Base-by-base conservation (phyloP, 2,797 vertebrate species). In the Enteromius argenteus region DNA sequence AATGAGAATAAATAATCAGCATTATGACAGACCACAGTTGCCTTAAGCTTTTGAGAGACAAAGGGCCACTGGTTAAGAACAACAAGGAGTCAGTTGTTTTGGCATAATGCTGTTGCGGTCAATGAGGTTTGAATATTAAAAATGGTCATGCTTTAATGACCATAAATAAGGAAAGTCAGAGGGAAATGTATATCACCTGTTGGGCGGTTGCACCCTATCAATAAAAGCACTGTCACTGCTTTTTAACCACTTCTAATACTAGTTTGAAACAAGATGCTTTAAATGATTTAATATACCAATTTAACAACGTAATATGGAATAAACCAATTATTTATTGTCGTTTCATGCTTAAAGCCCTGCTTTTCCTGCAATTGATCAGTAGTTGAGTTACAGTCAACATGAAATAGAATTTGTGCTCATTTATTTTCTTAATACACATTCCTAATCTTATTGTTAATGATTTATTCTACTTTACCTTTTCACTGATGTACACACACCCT, bases 51-150 rank as follows among this genome's bases (percentile, higher is more conserved):
- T 27, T 42, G 53, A 76, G n/a, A 60, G 53, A 76, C 37, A 76
- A 76, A 15, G 51, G 42, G n/a, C 35, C 74, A 77, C n/a, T 58
- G n/a, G 53, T 76, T 42, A 60, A 42, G 13, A 27, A 39, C 32
- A 75, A 66, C 15, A 64, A 58, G 53, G 39, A 27, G 14, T 0
- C n/a, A 60, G 53, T 60, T 56, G 49, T 37, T 74, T 56, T 8
- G 32, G 21, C 19, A 19, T 60, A 39, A 76, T 4, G 49, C 73
- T 69, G 51, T 44, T 77, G 23, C 17, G 44, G 56, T 77, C 35
- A 60, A 19, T 19, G 15, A 15, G 35, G 13, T 51, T 58, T 64
- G 39, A 78, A 46, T 77, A 77, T 64, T 32, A 75, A 56, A 77
- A 77, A 30, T 1, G 3, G 75, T 64, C 14, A 71, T n/a, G 5